phyloP scores from a whole-genome alignment of 1,140 invertebrate genomes.

The Plectrocnemia conspersa region DNA sequence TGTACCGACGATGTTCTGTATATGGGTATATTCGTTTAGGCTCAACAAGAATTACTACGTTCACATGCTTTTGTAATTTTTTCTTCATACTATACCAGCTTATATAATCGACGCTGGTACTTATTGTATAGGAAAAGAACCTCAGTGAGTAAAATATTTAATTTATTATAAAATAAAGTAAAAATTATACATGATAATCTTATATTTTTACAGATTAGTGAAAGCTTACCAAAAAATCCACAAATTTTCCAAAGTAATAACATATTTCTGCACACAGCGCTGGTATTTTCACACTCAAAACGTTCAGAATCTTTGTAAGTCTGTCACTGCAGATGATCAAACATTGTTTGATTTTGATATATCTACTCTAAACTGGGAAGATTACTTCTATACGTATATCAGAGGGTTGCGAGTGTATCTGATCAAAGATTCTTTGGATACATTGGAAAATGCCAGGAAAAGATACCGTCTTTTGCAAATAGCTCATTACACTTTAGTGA shows the following conservation, averaged over 20 bases:
- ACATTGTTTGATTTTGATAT: constrained; percentile 58
- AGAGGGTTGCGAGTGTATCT: constrained; percentile 56
- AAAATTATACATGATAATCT: neutral
- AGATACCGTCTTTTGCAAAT: constrained; percentile 24
- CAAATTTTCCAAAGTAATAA: constrained; percentile 62
- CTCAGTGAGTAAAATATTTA: constrained; percentile 49
- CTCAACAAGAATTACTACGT: constrained; percentile 46
- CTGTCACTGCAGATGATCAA: constrained; percentile 53
- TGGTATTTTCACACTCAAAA: constrained; percentile 71
- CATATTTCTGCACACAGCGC: constrained; percentile 65
- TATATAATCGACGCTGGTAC: constrained; percentile 54
- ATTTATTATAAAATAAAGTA: neutral
- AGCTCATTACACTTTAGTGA: constrained; percentile 19
- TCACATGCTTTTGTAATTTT: constrained; percentile 50
- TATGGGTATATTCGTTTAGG: constrained; percentile 55
- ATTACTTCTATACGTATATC: constrained; percentile 56
- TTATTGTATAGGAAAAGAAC: constrained; percentile 55
- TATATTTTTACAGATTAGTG: constrained; percentile 59
- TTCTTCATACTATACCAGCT: constrained; percentile 58
- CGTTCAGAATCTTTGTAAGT: constrained; percentile 44
- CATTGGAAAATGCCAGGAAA: constrained; percentile 39
- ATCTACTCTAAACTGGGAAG: constrained; percentile 53
- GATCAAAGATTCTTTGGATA: constrained; percentile 57
- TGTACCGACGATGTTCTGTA: constrained; percentile 41
- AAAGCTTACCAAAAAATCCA: constrained; percentile 70